Evolutionary conservation across 2,888 invertebrate genomes (phyloP).

Genomic region (Drosophila barbarae): DNA sequence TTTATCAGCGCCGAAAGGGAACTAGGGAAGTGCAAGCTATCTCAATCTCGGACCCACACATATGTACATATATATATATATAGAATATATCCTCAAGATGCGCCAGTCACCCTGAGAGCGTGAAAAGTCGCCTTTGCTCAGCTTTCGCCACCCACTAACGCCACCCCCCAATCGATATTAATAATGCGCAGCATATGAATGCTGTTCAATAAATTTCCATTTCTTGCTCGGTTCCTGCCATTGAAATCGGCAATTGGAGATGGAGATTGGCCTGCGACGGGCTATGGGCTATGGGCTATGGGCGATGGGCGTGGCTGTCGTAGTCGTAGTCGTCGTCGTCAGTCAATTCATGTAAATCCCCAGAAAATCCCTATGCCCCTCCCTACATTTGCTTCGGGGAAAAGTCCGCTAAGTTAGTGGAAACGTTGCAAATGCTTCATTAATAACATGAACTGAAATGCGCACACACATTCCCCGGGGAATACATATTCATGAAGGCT

Average conservation of each 20-base stretch:
- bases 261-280: constrained; percentile 17
- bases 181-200: constrained; percentile 68
- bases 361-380: constrained; percentile 54
- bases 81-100: constrained; percentile 15
- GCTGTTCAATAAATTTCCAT: constrained; percentile 64
- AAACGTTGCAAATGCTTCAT: constrained; percentile 54
- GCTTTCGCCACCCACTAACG: constrained; percentile 20
- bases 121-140: constrained; percentile 12
- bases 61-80: background rate
- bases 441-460: constrained; percentile 50
- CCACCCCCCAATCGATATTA: constrained; percentile 64
- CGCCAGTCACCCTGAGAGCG: constrained; percentile 24
- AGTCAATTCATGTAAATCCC: constrained; percentile 64
- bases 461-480: constrained; percentile 29
- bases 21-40: constrained; percentile 33
- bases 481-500: constrained; percentile 35
- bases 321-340: constrained; percentile 26
- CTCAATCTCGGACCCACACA: constrained; percentile 38
- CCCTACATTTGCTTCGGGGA: constrained; percentile 27
- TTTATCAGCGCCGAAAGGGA: constrained; percentile 33
- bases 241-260: constrained; percentile 53
- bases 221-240: constrained; percentile 40
- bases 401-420: constrained; percentile 62
- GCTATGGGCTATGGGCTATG: constrained; percentile 5
- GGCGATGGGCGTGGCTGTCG: constrained; percentile 3